phyloP scores from a whole-genome alignment of 2,888 invertebrate species.

The Molanna angustata region DNA sequence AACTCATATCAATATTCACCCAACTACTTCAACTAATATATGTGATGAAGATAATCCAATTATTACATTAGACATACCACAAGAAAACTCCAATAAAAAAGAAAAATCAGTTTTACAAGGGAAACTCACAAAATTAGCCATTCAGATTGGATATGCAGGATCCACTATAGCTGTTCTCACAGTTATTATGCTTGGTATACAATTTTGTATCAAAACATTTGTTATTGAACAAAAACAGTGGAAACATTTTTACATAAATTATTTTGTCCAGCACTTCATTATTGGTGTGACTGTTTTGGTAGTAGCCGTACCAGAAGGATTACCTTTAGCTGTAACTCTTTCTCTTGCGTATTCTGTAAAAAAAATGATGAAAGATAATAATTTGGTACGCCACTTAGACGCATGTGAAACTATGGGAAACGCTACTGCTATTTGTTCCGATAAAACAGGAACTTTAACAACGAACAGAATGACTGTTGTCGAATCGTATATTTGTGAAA shows the following conservation, averaged over 20 bases:
- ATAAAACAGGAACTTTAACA: slow-evolving; percentile 66
- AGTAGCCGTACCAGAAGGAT: slow-evolving; percentile 62
- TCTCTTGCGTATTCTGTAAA: slow-evolving; percentile 62
- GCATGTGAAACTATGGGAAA: slow-evolving; percentile 67
- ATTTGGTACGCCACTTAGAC: slow-evolving; percentile 60
- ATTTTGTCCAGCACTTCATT: slow-evolving; percentile 60
- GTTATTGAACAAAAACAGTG: slow-evolving; percentile 45
- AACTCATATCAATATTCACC: slow-evolving; percentile 58
- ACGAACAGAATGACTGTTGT: slow-evolving; percentile 63
- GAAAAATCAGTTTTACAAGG: slow-evolving; percentile 59
- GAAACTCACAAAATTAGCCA: slow-evolving; percentile 63
- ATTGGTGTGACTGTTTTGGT: slow-evolving; percentile 64
- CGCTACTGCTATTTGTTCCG: slow-evolving; percentile 63
- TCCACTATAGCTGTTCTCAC: slow-evolving; percentile 61
- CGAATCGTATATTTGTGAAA: slow-evolving; percentile 51
- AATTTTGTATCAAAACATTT: slow-evolving; percentile 57
- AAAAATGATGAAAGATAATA: slow-evolving; percentile 63
- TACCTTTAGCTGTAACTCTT: slow-evolving; percentile 60
- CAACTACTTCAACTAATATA: slow-evolving; percentile 45
- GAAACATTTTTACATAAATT: slow-evolving; percentile 46
- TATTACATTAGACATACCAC: slow-evolving; percentile 13
- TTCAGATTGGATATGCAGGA: slow-evolving; percentile 67
- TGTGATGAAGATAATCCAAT: slow-evolving; percentile 26
- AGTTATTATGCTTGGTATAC: slow-evolving; percentile 58
- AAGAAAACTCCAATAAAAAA: slow-evolving; percentile 30